These are phyloP conservation scores for Lepus timidus DNA, from an alignment of 2,113 vertebrate species.

Conservation along the genomic window DNA sequence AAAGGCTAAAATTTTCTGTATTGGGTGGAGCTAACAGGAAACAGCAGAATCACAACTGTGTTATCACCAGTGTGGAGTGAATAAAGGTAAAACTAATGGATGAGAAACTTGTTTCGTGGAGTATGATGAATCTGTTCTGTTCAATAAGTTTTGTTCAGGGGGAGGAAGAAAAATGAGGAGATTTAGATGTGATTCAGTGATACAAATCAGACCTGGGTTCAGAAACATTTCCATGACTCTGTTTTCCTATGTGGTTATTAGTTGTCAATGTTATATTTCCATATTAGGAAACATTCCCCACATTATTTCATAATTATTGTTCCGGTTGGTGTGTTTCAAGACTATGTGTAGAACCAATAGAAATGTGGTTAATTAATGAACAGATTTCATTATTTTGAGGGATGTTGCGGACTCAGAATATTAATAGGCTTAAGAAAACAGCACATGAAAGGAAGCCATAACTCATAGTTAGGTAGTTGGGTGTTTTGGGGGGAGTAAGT, in stretches of 20 bases:
- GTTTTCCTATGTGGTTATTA: constrained; percentile 8
- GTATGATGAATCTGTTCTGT: neutral
- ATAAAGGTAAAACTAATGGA: neutral
- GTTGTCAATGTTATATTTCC: neutral
- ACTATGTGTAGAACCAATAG: neutral
- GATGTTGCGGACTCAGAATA: neutral
- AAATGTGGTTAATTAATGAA: neutral
- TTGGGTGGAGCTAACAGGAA: neutral
- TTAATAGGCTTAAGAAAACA: constrained; percentile 13
- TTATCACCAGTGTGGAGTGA: neutral
- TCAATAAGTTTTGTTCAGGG: neutral
- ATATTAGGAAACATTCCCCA: neutral
- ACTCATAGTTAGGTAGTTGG: neutral
- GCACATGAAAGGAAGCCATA: neutral
- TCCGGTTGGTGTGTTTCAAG: neutral
- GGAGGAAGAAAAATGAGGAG: neutral
- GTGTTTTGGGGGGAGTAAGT: neutral
- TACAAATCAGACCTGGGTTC: neutral
- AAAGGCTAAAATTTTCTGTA: neutral
- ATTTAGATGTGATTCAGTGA: neutral
- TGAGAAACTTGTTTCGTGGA: constrained; percentile 4
- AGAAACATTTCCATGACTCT: neutral
- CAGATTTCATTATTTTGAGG: constrained; percentile 32
- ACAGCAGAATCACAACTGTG: neutral
- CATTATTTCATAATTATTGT: neutral